Evolutionary conservation across 2,888 invertebrate species (phyloP).

Genomic region (Onthophagus sagittarius): DNA sequence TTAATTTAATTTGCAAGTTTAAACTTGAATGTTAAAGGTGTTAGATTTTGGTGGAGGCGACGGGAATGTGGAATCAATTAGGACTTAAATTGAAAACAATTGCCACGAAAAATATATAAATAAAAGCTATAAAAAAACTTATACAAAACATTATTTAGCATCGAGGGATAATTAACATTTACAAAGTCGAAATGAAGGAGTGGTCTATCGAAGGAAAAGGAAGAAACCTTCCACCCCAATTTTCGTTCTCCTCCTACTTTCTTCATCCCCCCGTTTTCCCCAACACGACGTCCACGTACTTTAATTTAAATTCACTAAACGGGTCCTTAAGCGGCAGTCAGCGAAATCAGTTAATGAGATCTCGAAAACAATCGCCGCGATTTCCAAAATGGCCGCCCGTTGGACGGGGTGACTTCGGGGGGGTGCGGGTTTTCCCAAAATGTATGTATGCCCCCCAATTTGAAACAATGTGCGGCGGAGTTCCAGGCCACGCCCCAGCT

Average conservation of each 20-base stretch:
- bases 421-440: slow-evolving; percentile 28
- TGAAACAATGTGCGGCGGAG: slow-evolving; percentile 45
- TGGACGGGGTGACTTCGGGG: background rate
- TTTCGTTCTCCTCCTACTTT: too few relatives aligned
- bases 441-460: slow-evolving; percentile 34
- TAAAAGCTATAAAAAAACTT: too few relatives aligned
- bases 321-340: slow-evolving; percentile 35
- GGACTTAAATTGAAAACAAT: background rate
- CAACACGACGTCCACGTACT: slow-evolving; percentile 14
- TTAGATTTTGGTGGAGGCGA: background rate
- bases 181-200: background rate
- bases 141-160: too few relatives aligned
- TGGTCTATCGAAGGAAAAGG: background rate
- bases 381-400: slow-evolving; percentile 48
- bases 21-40: too few relatives aligned
- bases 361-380: slow-evolving; percentile 47
- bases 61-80: background rate
- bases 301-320: slow-evolving; percentile 35
- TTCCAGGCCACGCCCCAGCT: slow-evolving; percentile 31
- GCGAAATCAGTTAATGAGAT: slow-evolving; percentile 49
- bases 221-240: slow-evolving; percentile 1
- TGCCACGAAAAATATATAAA: background rate
- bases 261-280: slow-evolving; percentile 8
- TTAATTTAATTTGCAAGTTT: too few relatives aligned
- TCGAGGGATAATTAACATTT: slow-evolving; percentile 1